A percentile compares a stretch with the other conserved stretches of the same genome.
Conservation (phyloP, 53 echinoderm and acorn worm genomes). For the Antedon mediterranea region DNA sequence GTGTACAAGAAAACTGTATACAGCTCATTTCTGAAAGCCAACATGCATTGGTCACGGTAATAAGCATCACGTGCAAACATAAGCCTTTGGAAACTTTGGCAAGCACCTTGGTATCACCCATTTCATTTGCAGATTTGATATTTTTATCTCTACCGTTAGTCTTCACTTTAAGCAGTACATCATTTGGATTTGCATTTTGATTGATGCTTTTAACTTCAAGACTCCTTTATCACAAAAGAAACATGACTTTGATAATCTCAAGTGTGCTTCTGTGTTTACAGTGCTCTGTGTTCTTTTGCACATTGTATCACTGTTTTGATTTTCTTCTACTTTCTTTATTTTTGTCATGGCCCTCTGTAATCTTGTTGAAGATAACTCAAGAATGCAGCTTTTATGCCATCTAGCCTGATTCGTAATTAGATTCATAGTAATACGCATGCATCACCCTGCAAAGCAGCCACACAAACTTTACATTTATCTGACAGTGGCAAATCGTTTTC, state of each 20-base stretch:
- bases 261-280: background rate
- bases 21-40: background rate
- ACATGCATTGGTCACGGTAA: background rate
- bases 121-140: background rate
- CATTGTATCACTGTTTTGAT: background rate
- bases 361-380: background rate
- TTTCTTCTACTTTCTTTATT: background rate
- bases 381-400: background rate
- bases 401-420: background rate
- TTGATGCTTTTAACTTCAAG: background rate
- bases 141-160: background rate
- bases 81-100: background rate
- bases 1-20: too few relatives aligned
- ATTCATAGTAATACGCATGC: background rate
- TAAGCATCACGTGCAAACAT: background rate
- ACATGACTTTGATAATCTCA: background rate
- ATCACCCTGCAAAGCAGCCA: background rate
- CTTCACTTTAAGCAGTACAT: background rate
- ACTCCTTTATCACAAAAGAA: background rate
- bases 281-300: background rate
- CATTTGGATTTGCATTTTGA: background rate
- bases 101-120: background rate
- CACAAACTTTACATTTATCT: background rate
- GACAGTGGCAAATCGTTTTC: background rate
- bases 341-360: background rate